phyloP scores from a whole-genome alignment of 2,113 vertebrate species.

The Aspiorhynchus laticeps region DNA sequence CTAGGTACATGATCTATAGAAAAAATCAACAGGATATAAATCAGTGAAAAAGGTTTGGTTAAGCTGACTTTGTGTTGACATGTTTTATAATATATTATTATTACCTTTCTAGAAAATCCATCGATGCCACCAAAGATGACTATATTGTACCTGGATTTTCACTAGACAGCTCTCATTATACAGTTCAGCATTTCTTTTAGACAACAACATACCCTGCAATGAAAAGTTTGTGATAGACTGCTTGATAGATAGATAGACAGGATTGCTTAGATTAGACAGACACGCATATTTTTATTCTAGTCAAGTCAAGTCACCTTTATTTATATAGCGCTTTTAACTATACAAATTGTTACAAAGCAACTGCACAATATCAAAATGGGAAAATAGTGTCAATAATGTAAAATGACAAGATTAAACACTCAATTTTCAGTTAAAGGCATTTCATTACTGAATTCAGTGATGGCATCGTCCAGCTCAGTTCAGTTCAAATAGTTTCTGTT shows the following conservation, averaged over 20 bases:
- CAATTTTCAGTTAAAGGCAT: no score
- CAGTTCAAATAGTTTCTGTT: no score
- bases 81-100: not conserved
- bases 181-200: not conserved
- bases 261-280: no score
- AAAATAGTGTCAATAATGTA: no score
- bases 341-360: no score
- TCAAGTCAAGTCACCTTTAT: no score
- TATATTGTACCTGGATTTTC: slow-evolving; percentile 4
- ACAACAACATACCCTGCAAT: not conserved
- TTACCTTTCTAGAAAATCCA: slow-evolving; percentile 7
- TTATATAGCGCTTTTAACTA: no score
- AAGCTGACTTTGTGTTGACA: not conserved
- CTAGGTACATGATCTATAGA: not conserved
- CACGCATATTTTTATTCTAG: no score
- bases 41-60: not conserved
- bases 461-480: no score
- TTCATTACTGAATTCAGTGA: no score
- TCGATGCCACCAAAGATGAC: not conserved
- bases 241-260: not conserved
- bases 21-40: not conserved
- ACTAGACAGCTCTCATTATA: not conserved
- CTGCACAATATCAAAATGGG: no score
- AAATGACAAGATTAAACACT: no score
- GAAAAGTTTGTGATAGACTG: not conserved